These are phyloP conservation scores for Cossypha polioptera DNA, from an alignment of 2,797 vertebrate genomes.

Conservation along the genomic window DNA sequence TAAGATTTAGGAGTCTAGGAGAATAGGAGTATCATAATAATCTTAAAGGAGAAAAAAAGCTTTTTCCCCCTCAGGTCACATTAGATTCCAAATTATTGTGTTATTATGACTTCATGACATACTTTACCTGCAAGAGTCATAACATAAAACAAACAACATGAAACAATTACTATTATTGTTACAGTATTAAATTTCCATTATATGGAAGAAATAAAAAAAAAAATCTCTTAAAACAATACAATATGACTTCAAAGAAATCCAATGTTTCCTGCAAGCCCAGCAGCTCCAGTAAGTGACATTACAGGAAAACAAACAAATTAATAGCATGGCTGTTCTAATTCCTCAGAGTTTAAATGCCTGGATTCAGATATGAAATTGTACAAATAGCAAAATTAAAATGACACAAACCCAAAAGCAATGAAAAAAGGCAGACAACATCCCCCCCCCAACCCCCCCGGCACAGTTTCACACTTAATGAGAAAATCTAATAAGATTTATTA, in stretches of 20 bases:
- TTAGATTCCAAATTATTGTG: background rate
- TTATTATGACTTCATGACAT: background rate
- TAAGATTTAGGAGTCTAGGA: background rate
- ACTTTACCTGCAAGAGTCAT: background rate
- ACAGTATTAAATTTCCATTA: background rate
- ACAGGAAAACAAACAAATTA: background rate
- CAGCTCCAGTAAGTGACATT: background rate
- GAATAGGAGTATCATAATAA: background rate
- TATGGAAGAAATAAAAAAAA: background rate
- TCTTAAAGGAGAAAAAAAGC: background rate
- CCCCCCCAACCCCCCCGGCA: no score
- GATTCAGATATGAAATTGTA: background rate
- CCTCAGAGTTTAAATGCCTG: background rate
- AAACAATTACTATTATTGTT: background rate
- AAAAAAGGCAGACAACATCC: background rate
- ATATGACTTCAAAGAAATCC: background rate
- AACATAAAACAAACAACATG: background rate
- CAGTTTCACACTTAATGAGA: background rate
- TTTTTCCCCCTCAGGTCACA: background rate
- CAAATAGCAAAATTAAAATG: background rate
- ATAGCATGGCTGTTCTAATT: background rate
- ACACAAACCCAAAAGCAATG: background rate
- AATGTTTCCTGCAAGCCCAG: background rate
- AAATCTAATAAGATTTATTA: background rate
- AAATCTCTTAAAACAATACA: background rate